These are phyloP conservation scores for Pseudachorutes palmiensis DNA, from an alignment of 1,140 invertebrate species.

Conservation along the genomic window DNA sequence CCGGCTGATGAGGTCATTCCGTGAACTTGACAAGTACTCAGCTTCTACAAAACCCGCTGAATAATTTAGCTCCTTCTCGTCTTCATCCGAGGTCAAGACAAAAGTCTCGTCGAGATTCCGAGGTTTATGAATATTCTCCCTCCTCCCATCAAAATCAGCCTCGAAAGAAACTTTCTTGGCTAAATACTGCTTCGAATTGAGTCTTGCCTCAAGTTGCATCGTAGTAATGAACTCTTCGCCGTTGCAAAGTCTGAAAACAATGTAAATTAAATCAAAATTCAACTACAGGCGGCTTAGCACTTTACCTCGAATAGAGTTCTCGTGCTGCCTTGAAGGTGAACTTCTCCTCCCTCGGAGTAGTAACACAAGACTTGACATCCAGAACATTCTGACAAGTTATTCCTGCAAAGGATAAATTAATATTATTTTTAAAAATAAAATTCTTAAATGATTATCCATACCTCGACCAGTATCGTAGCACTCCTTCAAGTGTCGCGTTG, in stretches of 20 bases:
- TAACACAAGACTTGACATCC: conserved; percentile 72
- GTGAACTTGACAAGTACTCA: background rate
- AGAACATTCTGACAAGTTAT: conserved; percentile 70
- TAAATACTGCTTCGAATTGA: conserved; percentile 37
- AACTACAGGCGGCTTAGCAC: background rate
- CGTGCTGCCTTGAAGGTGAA: conserved; percentile 71
- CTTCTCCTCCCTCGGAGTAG: conserved; percentile 74
- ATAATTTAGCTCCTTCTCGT: background rate
- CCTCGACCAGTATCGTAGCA: conserved; percentile 65
- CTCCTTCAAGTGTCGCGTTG: conserved; percentile 65
- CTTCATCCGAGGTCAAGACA: background rate
- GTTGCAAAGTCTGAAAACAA: conserved; percentile 57
- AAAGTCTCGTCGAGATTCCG: background rate
- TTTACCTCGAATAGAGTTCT: conserved; percentile 68
- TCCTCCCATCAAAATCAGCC: background rate
- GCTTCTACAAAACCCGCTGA: background rate
- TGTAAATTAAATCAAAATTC: background rate
- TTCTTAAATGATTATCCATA: conserved; percentile 28
- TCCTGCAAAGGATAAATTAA: conserved; percentile 44
- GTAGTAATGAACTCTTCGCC: conserved; percentile 77
- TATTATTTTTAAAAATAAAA: background rate
- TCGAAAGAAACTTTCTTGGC: background rate
- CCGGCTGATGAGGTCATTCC: background rate
- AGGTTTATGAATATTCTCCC: background rate
- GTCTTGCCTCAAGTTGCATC: conserved; percentile 60